A percentile compares a stretch with the other conserved stretches of the same genome.
These are phyloP conservation scores for Pholis gunnellus DNA, from an alignment of 2,113 vertebrate genomes.

Conservation along the genomic window DNA sequence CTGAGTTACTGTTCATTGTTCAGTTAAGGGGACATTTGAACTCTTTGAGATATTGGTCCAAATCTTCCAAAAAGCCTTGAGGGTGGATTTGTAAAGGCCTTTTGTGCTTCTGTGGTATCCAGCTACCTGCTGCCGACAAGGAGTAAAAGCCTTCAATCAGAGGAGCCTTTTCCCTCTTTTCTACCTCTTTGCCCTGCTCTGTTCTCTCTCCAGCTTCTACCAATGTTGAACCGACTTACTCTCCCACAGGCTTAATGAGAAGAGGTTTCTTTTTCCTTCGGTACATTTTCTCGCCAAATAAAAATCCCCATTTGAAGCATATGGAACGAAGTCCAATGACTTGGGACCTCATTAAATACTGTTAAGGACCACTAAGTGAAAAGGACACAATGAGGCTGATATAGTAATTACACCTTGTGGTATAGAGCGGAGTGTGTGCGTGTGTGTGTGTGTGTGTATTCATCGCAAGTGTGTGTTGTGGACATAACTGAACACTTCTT, in stretches of 20 bases:
- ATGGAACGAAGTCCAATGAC: slow-evolving; percentile 41
- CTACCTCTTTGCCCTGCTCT: slow-evolving; percentile 43
- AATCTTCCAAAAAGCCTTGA: slow-evolving; percentile 39
- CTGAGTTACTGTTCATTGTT: slow-evolving; percentile 20
- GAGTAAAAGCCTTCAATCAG: slow-evolving; percentile 54
- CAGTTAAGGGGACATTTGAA: slow-evolving; percentile 27
- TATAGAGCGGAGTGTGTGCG: slow-evolving; percentile 15
- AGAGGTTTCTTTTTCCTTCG: slow-evolving; percentile 12
- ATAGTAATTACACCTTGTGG: slow-evolving; percentile 43
- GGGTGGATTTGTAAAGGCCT: slow-evolving; percentile 37
- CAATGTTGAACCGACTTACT: slow-evolving; percentile 55
- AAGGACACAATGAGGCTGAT: slow-evolving; percentile 31
- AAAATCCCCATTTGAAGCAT: slow-evolving; percentile 49
- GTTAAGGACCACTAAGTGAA: slow-evolving; percentile 45
- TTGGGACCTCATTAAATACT: slow-evolving; percentile 45
- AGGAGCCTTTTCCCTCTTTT: slow-evolving; percentile 36
- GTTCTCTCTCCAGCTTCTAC: slow-evolving; percentile 56
- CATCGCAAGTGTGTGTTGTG: not conserved
- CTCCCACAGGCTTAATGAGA: slow-evolving; percentile 49
- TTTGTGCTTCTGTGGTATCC: slow-evolving; percentile 61
- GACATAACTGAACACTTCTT: slow-evolving; percentile 1
- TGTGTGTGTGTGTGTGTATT: slow-evolving; percentile 20
- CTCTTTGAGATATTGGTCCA: slow-evolving; percentile 21
- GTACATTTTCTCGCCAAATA: slow-evolving; percentile 57
- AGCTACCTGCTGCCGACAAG: slow-evolving; percentile 35